Conservation (phyloP, 1,140 invertebrate genomes). For the Lamellibrachia luymesi region DNA sequence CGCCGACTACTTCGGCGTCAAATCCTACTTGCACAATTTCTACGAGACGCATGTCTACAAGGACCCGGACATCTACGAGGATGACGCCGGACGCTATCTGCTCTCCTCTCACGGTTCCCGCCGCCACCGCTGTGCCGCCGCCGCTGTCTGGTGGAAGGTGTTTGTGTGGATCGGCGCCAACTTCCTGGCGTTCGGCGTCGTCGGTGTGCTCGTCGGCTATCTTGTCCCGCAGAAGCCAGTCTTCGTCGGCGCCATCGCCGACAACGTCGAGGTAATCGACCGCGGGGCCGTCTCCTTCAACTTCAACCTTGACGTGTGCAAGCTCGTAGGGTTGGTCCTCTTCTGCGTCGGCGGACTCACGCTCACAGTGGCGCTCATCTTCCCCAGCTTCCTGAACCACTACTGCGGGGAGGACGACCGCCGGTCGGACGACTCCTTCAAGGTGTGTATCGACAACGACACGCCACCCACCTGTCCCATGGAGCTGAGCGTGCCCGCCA, state of each 20-base stretch:
- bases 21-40: constrained; percentile 60
- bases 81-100: constrained; percentile 57
- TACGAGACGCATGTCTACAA: constrained; percentile 54
- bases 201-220: constrained; percentile 61
- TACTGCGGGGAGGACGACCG: constrained; percentile 53
- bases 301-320: constrained; percentile 60
- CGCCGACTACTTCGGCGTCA: constrained; percentile 52
- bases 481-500: constrained; percentile 34
- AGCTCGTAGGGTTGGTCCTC: constrained; percentile 59
- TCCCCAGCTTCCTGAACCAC: constrained; percentile 58
- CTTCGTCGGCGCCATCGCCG: constrained; percentile 55
- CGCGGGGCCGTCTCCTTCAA: constrained; percentile 58
- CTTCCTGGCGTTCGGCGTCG: constrained; percentile 57
- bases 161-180: constrained; percentile 58
- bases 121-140: constrained; percentile 39
- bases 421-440: constrained; percentile 25
- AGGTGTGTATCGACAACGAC: constrained; percentile 31
- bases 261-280: constrained; percentile 58
- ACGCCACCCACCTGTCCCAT: constrained; percentile 31
- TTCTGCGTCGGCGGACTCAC: constrained; percentile 62
- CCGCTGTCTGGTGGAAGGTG: constrained; percentile 58
- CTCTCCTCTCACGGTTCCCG: constrained; percentile 49
- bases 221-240: constrained; percentile 57
- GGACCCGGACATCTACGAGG: constrained; percentile 51
- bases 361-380: constrained; percentile 57